phyloP scores from a whole-genome alignment of 2,888 invertebrate genomes.

The Cremastinae sp. region DNA sequence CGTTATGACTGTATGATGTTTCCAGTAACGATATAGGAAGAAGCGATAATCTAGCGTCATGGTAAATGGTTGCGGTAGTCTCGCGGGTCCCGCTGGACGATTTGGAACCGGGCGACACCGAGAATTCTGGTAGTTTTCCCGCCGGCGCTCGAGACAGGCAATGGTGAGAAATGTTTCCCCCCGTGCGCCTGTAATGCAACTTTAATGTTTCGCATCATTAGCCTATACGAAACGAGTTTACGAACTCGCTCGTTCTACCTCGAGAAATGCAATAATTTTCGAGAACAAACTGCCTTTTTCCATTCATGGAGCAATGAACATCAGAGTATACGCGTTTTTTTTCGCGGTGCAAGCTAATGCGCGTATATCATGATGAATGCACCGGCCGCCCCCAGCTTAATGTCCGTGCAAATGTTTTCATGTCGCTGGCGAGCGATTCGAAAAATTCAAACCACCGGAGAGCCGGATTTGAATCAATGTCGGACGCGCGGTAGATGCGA shows the following conservation, averaged over 20 bases:
- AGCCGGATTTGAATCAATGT: too few relatives aligned
- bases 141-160: conserved; percentile 41
- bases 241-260: conserved; percentile 26
- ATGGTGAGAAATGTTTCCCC: conserved; percentile 62
- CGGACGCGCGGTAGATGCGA: too few relatives aligned
- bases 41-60: conserved; percentile 59
- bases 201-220: conserved; percentile 65
- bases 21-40: conserved; percentile 11
- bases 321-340: conserved; percentile 9
- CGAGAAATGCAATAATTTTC: conserved; percentile 49
- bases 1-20: conserved; percentile 36
- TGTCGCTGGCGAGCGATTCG: neutral
- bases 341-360: neutral
- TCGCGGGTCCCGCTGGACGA: conserved; percentile 40
- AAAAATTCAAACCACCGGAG: too few relatives aligned
- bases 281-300: conserved; percentile 34
- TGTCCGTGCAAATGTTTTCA: neutral
- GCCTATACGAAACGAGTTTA: conserved; percentile 49
- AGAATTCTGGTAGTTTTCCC: conserved; percentile 36
- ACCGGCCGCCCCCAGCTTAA: neutral
- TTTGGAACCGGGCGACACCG: conserved; percentile 49
- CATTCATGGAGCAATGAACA: conserved; percentile 16
- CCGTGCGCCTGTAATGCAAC: conserved; percentile 61
- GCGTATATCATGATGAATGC: conserved; percentile 2
- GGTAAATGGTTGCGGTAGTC: conserved; percentile 57